phyloP scores from a whole-genome alignment of 2,113 vertebrate species.

The Kryptolebias marmoratus region DNA sequence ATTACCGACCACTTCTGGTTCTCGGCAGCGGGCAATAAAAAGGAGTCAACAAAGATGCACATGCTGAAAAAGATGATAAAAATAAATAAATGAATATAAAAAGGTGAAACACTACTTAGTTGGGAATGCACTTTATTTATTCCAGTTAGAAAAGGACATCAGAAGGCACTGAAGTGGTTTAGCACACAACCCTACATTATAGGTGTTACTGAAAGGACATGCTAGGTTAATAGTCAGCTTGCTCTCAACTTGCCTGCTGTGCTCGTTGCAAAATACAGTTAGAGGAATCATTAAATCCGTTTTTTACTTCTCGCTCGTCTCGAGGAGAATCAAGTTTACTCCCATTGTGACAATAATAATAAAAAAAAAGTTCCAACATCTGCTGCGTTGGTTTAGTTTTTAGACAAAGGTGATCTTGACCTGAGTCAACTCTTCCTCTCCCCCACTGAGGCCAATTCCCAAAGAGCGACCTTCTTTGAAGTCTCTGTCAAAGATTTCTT shows the following conservation, averaged over 20 bases:
- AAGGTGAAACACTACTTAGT: slow-evolving; percentile 36
- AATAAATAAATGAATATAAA: neutral
- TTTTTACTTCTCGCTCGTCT: neutral
- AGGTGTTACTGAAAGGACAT: slow-evolving; percentile 56
- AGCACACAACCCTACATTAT: slow-evolving; percentile 62
- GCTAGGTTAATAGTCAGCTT: slow-evolving; percentile 56
- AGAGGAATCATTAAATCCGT: slow-evolving; percentile 27
- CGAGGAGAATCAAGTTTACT: slow-evolving; percentile 16
- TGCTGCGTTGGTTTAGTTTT: slow-evolving; percentile 15
- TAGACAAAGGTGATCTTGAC: slow-evolving; percentile 32
- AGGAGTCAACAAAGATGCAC: neutral
- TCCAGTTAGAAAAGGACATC: slow-evolving; percentile 76
- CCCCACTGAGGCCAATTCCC: slow-evolving; percentile 16
- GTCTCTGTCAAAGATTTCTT: slow-evolving; percentile 33
- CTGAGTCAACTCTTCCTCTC: slow-evolving; percentile 18
- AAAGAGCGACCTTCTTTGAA: slow-evolving; percentile 40
- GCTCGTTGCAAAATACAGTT: slow-evolving; percentile 1
- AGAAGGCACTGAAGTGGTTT: slow-evolving; percentile 79
- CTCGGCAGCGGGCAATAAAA: no score
- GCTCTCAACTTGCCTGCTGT: slow-evolving; percentile 27
- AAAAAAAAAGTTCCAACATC: slow-evolving; percentile 14
- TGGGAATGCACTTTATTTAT: slow-evolving; percentile 80
- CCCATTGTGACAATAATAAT: slow-evolving; percentile 2
- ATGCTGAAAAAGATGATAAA: neutral
- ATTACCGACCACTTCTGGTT: no score